phyloP scores from a whole-genome alignment of 2,888 invertebrate species.

The Zelleria hepariella region DNA sequence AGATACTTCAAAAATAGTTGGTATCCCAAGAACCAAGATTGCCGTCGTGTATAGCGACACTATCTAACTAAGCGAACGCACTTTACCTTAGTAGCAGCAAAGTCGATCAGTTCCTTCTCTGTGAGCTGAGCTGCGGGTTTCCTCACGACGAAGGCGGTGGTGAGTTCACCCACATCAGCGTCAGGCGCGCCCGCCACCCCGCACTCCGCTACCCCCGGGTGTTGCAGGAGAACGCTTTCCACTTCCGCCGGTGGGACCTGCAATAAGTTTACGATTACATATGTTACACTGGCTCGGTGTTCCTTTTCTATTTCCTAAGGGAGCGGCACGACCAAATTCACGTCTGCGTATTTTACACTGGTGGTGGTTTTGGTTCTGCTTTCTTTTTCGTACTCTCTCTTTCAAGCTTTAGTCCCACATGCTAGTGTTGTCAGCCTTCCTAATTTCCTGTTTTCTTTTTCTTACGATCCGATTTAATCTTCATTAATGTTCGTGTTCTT shows the following conservation, averaged over 20 bases:
- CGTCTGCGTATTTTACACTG: background rate
- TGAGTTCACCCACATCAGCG: conserved; percentile 37
- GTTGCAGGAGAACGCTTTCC: conserved; percentile 82
- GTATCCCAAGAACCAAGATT: too few relatives aligned
- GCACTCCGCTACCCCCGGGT: conserved; percentile 80
- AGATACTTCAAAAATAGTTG: too few relatives aligned
- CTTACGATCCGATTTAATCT: too few relatives aligned
- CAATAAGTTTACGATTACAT: background rate
- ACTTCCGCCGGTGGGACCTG: conserved; percentile 88
- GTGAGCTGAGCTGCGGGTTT: conserved; percentile 1
- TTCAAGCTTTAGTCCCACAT: background rate
- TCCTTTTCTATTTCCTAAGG: background rate
- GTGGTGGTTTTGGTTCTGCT: background rate
- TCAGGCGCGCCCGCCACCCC: conserved; percentile 86
- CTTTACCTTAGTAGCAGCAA: conserved; percentile 9
- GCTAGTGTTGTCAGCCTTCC: background rate
- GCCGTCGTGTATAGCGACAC: background rate
- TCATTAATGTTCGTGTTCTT: too few relatives aligned
- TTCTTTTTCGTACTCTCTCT: background rate
- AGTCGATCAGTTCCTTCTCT: background rate
- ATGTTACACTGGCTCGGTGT: background rate
- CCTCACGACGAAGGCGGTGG: conserved; percentile 1
- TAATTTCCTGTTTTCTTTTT: too few relatives aligned
- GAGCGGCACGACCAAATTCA: too few relatives aligned
- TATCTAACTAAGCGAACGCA: too few relatives aligned